Base-by-base conservation (phyloP, 2,888 invertebrate genomes). In the Dendrolimus pini region DNA sequence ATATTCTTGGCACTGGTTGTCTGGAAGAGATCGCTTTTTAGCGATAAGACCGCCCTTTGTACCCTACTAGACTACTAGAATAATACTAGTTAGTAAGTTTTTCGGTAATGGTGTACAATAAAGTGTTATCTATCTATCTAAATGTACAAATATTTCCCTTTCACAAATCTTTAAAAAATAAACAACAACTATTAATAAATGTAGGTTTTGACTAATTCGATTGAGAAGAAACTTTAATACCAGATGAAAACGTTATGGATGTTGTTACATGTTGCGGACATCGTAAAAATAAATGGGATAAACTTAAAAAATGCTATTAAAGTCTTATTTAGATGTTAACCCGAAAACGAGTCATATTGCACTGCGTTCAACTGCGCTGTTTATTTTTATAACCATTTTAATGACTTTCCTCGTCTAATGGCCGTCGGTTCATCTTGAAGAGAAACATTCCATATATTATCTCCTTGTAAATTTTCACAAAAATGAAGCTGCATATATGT, bases 361-460 rank as follows among this genome's bases (percentile, higher is more conserved):
- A 47, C 47, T 1, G 47, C 47, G 47, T 47, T 47, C 30, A 47
- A 47, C 47, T 47, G 47, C 47, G 9, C 12, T 47, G 47, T 47
- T 47, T 47, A 47, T 47, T 47, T 47, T 47, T 47, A 47, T 47
- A 47, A 47, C 47, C 0, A 47, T 47, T 47, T 47, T 47, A 47
- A 47, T 47, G 7, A 47, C 47, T 47, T 47, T 47, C 47, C 47
- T 47, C 47, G 7, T 47, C 30, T 30, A 30, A 47, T 47, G 47
- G 47, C 47, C 12, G 9, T 30, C 30, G 30, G 30, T 72, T 70
- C 65, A 69, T 72, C 71, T 74, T 71, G 65, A 68, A 74, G 30
- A 30, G 30, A 30, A 30, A 30, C 30, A 30, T 30, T 30, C 30
- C 30, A 30, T 30, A 30, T 30, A 30, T 30, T 6, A 30, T 30